Base-by-base conservation (phyloP, 2,113 vertebrate genomes). In the Nestor notabilis region DNA sequence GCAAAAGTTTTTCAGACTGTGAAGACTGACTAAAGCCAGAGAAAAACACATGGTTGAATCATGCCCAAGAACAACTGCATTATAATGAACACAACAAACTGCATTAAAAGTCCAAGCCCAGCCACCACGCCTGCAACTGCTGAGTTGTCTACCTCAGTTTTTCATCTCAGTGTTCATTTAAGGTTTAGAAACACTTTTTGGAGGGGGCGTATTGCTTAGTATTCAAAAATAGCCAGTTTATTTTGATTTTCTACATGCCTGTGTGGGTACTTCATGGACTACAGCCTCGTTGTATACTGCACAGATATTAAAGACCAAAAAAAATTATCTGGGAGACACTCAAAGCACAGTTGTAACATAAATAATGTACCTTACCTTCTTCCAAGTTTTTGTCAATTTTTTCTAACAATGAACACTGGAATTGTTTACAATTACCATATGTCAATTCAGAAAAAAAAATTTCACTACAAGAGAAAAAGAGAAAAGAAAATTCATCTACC, bases 141-240 rank as follows among this genome's bases (percentile, higher is more conserved):
- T 71, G 49, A 75, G 11, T 5, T 84, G 17, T 29, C 13, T 78
- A 16, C 27, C 60, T 35, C 18, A 10, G 28, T 27, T 95, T 94
- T 77, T 70, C 37, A 58, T 56, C 24, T 65, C n/a, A 46, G 18
- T 31, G 8, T 35, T 69, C 28, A 11, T 33, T 71, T 61, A 90
- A 64, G 11, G 20, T 89, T 66, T 43, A 76, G 18, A 52, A 85
- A 76, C 6, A 28, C 13, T 41, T 92, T 83, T 52, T 5, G 9
- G 11, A 60, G 4, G 4, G 1, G 21, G 7, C 3, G 35, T 13
- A 31, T 60, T 39, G 49, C 4, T 31, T 74, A 1, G 0, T 41
- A 44, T 81, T 77, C 2, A 83, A 81, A 89, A 65, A 77, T 13
- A 55, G 6, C 33, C 11, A 16, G 8, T 56, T 63, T 77, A 13